phyloP scores from a whole-genome alignment of 2,113 vertebrate species.

The Aepyceros melampus region DNA sequence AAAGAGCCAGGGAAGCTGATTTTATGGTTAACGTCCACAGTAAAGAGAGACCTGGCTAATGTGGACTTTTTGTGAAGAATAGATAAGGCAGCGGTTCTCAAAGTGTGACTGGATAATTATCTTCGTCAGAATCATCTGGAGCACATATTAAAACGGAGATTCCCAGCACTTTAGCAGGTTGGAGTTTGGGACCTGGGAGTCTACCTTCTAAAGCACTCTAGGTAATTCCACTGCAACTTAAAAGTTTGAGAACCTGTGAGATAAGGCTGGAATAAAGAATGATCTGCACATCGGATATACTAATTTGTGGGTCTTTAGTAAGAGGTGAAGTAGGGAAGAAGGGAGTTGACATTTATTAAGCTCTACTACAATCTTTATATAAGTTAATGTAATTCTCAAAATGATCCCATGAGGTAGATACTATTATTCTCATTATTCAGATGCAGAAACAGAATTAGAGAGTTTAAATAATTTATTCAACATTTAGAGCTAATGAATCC shows the following conservation, averaged over 20 bases:
- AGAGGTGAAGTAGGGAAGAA: background rate
- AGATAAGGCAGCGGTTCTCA: slow-evolving; percentile 8
- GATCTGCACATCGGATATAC: background rate
- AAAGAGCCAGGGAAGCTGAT: background rate
- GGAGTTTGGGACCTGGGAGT: background rate
- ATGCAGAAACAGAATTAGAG: slow-evolving; percentile 25
- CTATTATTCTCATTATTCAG: background rate
- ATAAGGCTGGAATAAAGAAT: background rate
- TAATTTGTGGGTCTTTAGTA: slow-evolving; percentile 13
- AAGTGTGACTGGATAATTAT: background rate
- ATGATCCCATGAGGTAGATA: slow-evolving; percentile 56
- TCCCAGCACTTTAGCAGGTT: background rate
- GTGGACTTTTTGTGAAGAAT: background rate
- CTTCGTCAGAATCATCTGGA: background rate
- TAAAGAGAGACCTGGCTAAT: background rate
- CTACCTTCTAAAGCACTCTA: background rate
- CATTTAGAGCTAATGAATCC: background rate
- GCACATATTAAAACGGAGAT: background rate
- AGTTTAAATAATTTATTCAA: slow-evolving; percentile 32
- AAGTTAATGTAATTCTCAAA: slow-evolving; percentile 37
- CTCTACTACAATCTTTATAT: background rate
- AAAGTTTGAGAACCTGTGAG: background rate
- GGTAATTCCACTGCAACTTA: slow-evolving; percentile 5
- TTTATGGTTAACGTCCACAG: background rate
- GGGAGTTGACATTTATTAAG: background rate